Conservation (phyloP, 1,140 invertebrate species). For the Papilio xuthus region DNA sequence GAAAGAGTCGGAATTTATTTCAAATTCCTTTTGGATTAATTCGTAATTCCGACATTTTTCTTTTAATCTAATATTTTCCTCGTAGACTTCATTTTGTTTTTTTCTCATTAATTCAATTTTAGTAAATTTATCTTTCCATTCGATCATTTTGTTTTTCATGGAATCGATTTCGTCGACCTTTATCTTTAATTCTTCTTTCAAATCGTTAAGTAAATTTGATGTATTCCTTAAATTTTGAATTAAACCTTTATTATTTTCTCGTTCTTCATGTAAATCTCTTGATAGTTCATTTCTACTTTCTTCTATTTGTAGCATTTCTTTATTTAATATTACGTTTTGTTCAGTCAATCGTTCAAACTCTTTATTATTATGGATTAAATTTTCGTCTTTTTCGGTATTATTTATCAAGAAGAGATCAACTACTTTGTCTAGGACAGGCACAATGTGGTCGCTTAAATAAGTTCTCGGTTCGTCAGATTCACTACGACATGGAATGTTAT, state of each 20-base stretch:
- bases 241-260: conserved; percentile 50
- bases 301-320: conserved; percentile 52
- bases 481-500: conserved; percentile 41
- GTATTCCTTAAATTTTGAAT: conserved; percentile 50
- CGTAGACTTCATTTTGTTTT: conserved; percentile 52
- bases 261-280: conserved; percentile 50
- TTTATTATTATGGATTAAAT: conserved; percentile 47
- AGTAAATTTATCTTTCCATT: conserved; percentile 59
- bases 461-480: conserved; percentile 38
- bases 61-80: conserved; percentile 56
- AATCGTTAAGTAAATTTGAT: conserved; percentile 50
- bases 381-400: conserved; percentile 45
- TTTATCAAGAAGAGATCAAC: conserved; percentile 45
- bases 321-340: conserved; percentile 54
- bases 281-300: conserved; percentile 47
- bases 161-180: conserved; percentile 57
- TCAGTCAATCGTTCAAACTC: conserved; percentile 53
- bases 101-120: conserved; percentile 56
- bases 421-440: conserved; percentile 55
- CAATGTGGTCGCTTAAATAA: conserved; percentile 45
- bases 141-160: conserved; percentile 55
- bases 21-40: conserved; percentile 39
- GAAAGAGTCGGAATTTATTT: conserved; percentile 21
- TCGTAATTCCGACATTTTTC: conserved; percentile 42
- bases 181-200: conserved; percentile 52